Evolutionary conservation across 2,797 vertebrate species (phyloP).

Genomic region (Columba guinea): DNA sequence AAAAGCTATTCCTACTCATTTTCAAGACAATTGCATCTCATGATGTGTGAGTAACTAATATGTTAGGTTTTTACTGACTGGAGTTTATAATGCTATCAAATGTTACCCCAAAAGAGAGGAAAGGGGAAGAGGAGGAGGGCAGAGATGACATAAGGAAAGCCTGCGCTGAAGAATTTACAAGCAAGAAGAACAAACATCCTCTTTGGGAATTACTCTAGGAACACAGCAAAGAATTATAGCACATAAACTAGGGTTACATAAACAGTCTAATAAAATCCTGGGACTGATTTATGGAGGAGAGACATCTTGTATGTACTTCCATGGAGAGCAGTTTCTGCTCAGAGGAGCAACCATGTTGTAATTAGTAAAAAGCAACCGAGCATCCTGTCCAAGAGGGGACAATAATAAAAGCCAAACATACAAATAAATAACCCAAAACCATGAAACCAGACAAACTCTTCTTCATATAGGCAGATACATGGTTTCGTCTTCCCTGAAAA

Average conservation of each 20-base stretch:
- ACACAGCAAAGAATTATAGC: conserved; percentile 72
- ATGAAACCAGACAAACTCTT: background rate
- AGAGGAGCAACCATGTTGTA: background rate
- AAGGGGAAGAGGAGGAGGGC: background rate
- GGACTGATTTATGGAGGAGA: conserved; percentile 64
- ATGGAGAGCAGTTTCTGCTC: background rate
- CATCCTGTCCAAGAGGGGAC: background rate
- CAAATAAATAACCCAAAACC: background rate
- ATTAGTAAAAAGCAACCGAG: background rate
- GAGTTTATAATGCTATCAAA: conserved; percentile 18
- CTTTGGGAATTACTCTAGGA: conserved; percentile 71
- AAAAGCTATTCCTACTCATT: background rate
- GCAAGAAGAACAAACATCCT: conserved; percentile 70
- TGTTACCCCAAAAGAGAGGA: background rate
- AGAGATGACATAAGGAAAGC: conserved; percentile 49
- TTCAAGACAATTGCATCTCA: background rate
- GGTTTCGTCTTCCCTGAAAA: background rate
- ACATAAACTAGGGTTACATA: conserved; percentile 74
- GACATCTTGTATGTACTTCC: conserved; percentile 7
- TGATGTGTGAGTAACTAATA: background rate
- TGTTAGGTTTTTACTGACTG: background rate
- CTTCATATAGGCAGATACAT: background rate
- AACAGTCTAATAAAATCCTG: conserved; percentile 73
- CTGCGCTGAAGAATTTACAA: conserved; percentile 63
- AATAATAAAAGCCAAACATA: background rate